A percentile compares a stretch with the other conserved stretches of the same genome.
These are phyloP conservation scores for Corynorhinus townsendii DNA, from an alignment of 2,113 vertebrate species.

Conservation along the genomic window DNA sequence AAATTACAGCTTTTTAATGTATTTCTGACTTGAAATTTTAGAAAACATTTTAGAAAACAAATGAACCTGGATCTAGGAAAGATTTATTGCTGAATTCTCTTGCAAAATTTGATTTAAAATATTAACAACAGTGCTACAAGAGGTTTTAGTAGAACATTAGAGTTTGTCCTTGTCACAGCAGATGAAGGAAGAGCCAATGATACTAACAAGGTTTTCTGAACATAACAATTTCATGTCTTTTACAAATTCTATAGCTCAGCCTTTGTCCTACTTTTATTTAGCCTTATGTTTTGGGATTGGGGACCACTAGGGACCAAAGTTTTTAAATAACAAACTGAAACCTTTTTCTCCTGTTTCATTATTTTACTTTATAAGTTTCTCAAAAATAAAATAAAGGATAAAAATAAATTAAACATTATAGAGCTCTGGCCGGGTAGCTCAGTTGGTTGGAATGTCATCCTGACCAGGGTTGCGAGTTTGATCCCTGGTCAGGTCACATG, in stretches of 20 bases:
- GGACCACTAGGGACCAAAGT: neutral
- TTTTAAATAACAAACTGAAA: neutral
- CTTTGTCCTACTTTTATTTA: neutral
- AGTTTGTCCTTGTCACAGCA: neutral
- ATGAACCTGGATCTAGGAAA: neutral
- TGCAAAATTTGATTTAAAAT: neutral
- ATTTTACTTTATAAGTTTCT: neutral
- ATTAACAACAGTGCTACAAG: neutral
- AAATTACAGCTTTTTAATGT: neutral
- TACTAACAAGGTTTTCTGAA: neutral
- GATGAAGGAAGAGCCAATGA: neutral
- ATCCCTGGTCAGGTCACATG: too few species aligned
- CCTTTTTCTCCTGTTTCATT: neutral
- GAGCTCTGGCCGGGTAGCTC: too few species aligned
- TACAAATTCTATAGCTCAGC: neutral
- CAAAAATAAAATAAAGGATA: neutral
- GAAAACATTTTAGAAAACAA: slow-evolving; percentile 14
- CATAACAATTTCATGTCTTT: neutral
- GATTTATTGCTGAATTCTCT: neutral
- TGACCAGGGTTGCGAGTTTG: too few species aligned
- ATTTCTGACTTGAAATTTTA: neutral
- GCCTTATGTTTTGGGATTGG: neutral
- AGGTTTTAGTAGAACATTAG: neutral
- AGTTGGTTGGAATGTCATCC: too few species aligned
- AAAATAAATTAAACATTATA: neutral